Conservation (phyloP, 2,888 invertebrate species). For the Hololepta plana region DNA sequence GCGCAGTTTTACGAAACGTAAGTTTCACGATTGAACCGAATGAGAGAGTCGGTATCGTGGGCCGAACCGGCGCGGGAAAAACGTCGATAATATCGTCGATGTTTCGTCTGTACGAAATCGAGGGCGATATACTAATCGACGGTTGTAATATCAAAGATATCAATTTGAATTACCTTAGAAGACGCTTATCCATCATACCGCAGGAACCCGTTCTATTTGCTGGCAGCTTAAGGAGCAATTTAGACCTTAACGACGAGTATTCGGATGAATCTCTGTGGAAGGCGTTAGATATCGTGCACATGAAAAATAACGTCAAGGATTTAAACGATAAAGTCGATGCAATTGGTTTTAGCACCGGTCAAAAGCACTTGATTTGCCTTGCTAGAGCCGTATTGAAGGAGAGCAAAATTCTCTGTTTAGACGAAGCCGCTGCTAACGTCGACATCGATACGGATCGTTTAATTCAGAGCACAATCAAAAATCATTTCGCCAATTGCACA, state of each 20-base stretch:
- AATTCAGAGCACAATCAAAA: neutral
- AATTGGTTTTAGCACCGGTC: neutral
- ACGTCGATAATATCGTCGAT: slow-evolving; percentile 54
- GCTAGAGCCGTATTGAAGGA: neutral
- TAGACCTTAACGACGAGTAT: slow-evolving; percentile 73
- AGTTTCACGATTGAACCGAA: slow-evolving; percentile 43
- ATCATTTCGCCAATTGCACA: neutral
- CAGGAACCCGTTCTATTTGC: slow-evolving; percentile 76
- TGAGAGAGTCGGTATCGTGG: slow-evolving; percentile 58
- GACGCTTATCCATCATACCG: slow-evolving; percentile 59
- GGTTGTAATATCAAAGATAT: slow-evolving; percentile 52
- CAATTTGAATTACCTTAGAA: slow-evolving; percentile 7
- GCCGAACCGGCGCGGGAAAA: slow-evolving; percentile 68
- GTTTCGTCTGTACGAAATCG: slow-evolving; percentile 56
- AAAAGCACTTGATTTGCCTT: slow-evolving; percentile 1
- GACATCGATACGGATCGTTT: neutral
- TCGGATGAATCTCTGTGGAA: slow-evolving; percentile 33
- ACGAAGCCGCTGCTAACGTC: neutral
- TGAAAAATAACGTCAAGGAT: neutral
- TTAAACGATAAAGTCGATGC: neutral
- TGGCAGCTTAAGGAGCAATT: slow-evolving; percentile 67
- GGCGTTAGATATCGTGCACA: neutral
- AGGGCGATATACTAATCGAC: slow-evolving; percentile 66
- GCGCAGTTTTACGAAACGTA: slow-evolving; percentile 53
- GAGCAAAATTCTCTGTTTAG: neutral